Evolutionary conservation across 1,140 invertebrate species (phyloP), one percentile per base, ranked within the genome.

Genomic region (Aphaenogaster floridana): DNA sequence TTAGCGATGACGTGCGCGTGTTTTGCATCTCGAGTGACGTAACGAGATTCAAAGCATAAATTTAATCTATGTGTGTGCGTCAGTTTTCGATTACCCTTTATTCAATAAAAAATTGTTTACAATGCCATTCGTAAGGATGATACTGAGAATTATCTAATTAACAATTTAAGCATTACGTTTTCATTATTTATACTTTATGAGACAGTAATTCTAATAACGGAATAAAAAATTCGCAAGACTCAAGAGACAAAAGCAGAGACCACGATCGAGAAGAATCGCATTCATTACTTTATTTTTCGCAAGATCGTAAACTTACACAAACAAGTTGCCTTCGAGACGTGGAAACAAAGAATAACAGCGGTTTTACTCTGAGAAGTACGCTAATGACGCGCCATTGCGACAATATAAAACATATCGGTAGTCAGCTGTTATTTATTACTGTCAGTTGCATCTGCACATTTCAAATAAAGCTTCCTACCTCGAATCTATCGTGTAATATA

Each of bases 1-100:
- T 86, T 86, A 79, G 48, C 68, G 66, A 86, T 68, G 77, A 69
- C 77, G 28, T 21, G 48, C 74, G 28, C 72, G 52, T 68, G 52
- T 76, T 48, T 68, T 76, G 69, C 54, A 50, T 76, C 69, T 61
- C 52, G 80, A 59, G 34, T 54, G 69, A 59, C 28, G 36, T 76
- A 64, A 64, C n/a, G 61, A 85, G 50, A 87, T 85, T 79, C 83
- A 13, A 28, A 45, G 28, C 39, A 9, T 34, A 66, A 80, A 21
- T 52, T 45, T 21, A 54, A 80, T 68, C n/a, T 63, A 34, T 17
- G 36, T 39, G 17, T 71, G n/a, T 17, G 36, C 52, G 17, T 71
- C 39, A 17, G 13, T 48, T 36, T 45, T 39, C 39, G 15, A 76
- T 84, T 50, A 61, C 5, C 21, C 17, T 42, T 69, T 52, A 42